phyloP scores from a whole-genome alignment of 2,888 invertebrate species.

The Anthophora plumipes region DNA sequence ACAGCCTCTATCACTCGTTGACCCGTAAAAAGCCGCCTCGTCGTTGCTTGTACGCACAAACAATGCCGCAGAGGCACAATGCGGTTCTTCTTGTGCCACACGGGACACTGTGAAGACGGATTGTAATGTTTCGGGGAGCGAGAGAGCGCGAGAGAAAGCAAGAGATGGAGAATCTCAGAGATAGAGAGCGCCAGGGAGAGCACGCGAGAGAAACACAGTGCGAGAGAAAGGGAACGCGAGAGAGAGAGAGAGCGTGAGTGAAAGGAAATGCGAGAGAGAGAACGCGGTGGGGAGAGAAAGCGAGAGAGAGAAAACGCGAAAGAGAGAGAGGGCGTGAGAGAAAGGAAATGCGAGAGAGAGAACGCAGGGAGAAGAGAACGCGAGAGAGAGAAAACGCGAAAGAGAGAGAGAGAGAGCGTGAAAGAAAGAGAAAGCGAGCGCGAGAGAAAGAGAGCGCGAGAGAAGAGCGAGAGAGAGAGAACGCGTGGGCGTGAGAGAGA shows the following conservation, averaged over 20 bases:
- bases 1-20: slow-evolving; percentile 11
- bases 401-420: too few species aligned
- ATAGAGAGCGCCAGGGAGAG: not conserved
- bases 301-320: not conserved
- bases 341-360: not conserved
- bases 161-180: slow-evolving; percentile 14
- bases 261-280: too few species aligned
- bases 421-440: not conserved
- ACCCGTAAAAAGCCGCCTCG: slow-evolving; percentile 1
- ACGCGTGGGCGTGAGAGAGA: not conserved
- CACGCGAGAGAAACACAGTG: too few species aligned
- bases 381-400: not conserved
- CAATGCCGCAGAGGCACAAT: slow-evolving; percentile 6
- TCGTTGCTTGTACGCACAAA: slow-evolving; percentile 4
- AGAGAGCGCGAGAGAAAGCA: not conserved
- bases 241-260: not conserved
- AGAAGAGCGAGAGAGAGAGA: not conserved
- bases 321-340: not conserved
- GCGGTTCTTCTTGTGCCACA: not conserved
- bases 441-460: not conserved
- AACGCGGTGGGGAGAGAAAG: not conserved
- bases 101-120: not conserved
- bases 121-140: not conserved
- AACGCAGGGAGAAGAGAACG: too few species aligned
- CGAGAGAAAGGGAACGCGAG: not conserved